phyloP scores from a whole-genome alignment of 1,140 invertebrate genomes.

The Popillia japonica region DNA sequence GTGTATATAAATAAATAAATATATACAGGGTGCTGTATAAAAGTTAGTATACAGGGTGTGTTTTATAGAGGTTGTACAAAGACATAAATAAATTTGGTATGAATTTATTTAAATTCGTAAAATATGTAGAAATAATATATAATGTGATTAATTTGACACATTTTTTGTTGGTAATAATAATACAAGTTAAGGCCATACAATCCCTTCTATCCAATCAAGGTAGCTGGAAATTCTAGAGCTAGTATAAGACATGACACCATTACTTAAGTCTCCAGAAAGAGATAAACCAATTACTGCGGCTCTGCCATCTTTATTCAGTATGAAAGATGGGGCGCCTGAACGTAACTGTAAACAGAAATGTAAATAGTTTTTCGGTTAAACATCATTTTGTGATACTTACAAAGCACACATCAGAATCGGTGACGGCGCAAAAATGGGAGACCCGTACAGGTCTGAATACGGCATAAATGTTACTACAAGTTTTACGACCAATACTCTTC shows the following conservation, averaged over 20 bases:
- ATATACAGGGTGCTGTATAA: no score
- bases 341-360: constrained; percentile 70
- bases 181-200: constrained; percentile 11
- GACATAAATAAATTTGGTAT: no score
- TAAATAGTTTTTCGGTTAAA: no score
- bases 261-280: constrained; percentile 69
- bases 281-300: constrained; percentile 68
- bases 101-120: no score
- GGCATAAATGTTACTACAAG: constrained; percentile 4
- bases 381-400: not conserved
- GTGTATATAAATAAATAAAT: no score
- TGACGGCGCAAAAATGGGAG: not conserved
- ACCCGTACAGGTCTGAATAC: not conserved
- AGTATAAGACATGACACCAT: constrained; percentile 65
- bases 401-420: not conserved
- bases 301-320: constrained; percentile 56
- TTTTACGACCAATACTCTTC: not conserved
- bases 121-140: no score
- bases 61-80: no score
- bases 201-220: not conserved
- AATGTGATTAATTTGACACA: no score
- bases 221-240: not conserved
- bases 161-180: no score
- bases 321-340: constrained; percentile 72
- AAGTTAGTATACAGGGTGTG: no score